Evolutionary conservation across 1,140 invertebrate genomes (phyloP).

Genomic region (Pantala flavescens): DNA sequence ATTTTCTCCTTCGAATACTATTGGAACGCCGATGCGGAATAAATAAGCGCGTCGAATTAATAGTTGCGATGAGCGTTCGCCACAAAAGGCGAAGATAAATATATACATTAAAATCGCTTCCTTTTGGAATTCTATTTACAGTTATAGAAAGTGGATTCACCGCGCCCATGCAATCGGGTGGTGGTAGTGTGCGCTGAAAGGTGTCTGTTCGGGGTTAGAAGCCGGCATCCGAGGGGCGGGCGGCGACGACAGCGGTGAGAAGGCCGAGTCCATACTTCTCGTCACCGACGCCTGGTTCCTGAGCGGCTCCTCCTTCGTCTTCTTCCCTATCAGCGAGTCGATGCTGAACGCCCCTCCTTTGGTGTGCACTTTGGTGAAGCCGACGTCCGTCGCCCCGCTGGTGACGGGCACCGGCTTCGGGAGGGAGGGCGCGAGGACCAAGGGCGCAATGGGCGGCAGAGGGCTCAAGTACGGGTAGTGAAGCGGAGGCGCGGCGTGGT

Average conservation of each 20-base stretch:
- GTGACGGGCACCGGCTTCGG: constrained; percentile 8
- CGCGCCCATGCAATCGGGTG: background rate
- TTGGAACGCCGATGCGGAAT: too few species aligned
- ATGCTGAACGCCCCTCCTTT: constrained; percentile 41
- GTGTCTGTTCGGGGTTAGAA: background rate
- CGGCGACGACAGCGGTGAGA: background rate
- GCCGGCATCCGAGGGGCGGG: background rate
- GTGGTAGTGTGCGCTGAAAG: background rate
- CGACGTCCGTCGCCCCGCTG: too few species aligned
- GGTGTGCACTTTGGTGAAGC: constrained; percentile 20
- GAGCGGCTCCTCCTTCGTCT: background rate
- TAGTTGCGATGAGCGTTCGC: too few species aligned
- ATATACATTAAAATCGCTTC: too few species aligned
- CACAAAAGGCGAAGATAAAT: too few species aligned
- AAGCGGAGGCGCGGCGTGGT: constrained; percentile 28
- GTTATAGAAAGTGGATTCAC: background rate
- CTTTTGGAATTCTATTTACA: too few species aligned
- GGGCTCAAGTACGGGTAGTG: constrained; percentile 26
- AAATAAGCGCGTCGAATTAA: too few species aligned
- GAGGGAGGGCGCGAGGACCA: constrained; percentile 22
- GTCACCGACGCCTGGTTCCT: background rate
- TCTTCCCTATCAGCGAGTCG: constrained; percentile 42
- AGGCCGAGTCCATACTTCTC: background rate
- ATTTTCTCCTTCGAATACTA: too few species aligned
- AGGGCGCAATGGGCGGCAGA: constrained; percentile 36